Base-by-base conservation (phyloP, 2,797 vertebrate species). In the Nannoperca obscura region DNA sequence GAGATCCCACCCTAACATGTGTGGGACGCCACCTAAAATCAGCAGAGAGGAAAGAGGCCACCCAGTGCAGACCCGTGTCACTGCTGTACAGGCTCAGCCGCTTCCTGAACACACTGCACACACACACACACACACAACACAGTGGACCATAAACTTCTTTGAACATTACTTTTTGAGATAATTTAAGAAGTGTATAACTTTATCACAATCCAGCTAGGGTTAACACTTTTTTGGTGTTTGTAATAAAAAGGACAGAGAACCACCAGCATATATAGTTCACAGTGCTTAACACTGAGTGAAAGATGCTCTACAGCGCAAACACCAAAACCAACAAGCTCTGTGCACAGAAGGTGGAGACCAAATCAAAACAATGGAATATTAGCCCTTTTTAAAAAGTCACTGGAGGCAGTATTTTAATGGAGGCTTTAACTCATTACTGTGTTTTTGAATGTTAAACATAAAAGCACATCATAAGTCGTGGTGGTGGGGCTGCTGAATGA, bases 21-120 rank as follows among this genome's bases (percentile, higher is more conserved):
- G 90, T 94, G 91, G 91, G 90, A 76, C 22, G 84, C 78, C 76
- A 81, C 91, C 91, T 95, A 91, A 95, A 95, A 94, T 94, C 70
- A 82, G 79, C 86, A 61, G 84, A 86, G 84, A 93, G 93, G 91
- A 92, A 94, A 92, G 86, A 88, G 88, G 84, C 74, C 84, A 83
- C 91, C 86, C 72, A 80, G 1, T 1, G 8, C 47, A 66, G 82
- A 76, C 24, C 73, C n/a, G 32, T 7, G 71, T 80, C 74, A 58
- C 67, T 34, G 53, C 63, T 67, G n/a, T 0, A 55, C 58, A 7
- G 60, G 42, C 62, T 40, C 14, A 40, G 32, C 38, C 27, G 66
- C 34, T 76, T 80, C 69, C 79, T 71, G 20, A 63, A 22, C 61
- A 64, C 52, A 13, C 34, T 3, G 32, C 62, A 20, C 13, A 46